Evolutionary conservation across 2,797 vertebrate species (phyloP), one percentile per base, ranked within the genome.

Genomic region (Hylomyscus alleni): DNA sequence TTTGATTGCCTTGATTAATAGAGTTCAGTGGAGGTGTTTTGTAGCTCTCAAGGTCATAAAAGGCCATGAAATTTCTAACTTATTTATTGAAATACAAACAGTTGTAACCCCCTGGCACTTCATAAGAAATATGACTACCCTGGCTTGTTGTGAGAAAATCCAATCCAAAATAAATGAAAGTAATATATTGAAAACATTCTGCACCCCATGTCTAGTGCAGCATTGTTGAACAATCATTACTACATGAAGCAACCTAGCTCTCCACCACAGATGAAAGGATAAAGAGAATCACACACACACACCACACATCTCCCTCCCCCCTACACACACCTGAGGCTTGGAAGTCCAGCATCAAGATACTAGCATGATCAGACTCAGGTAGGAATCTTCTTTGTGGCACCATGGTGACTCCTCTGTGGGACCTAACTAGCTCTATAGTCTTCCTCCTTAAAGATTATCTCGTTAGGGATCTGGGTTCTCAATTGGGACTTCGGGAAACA

Each of bases 41-140:
- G 29, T 88, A 62, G 75, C 40, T 52, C 77, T 92, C 31, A 31
- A 75, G 47, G 72, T 15, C 47, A 75, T 17, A 19, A 80, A 89
- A 73, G 52, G 65, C 31, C 62, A 75, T 19, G 73, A 11, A 89
- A 56, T 34, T 89, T 81, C 65, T 75, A 65, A 72, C 14, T 75
- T 96, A 83, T 20, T 88, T 94, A 56, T 50, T 58, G 65, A 73
- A 86, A 76, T 44, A 81, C 3, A n/a, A 75, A 86, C 29, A 67
- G 40, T 76, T 80, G 40, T 50, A 89, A 31, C 56, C 44, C 50
- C 40, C 6, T 80, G 37, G 65, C 47, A 67, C 50, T 3, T 92
- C 14, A 62, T 62, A 85, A 73, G 13, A 78, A 72, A 62, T 92
- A 83, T 54, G 14, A 54, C 17, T 60, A 72, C 44, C 37, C 44